Percentiles rank a stretch among this genome's conserved stretches.
Conservation (phyloP, 2,797 vertebrate genomes). For the Microhierax caerulescens region DNA sequence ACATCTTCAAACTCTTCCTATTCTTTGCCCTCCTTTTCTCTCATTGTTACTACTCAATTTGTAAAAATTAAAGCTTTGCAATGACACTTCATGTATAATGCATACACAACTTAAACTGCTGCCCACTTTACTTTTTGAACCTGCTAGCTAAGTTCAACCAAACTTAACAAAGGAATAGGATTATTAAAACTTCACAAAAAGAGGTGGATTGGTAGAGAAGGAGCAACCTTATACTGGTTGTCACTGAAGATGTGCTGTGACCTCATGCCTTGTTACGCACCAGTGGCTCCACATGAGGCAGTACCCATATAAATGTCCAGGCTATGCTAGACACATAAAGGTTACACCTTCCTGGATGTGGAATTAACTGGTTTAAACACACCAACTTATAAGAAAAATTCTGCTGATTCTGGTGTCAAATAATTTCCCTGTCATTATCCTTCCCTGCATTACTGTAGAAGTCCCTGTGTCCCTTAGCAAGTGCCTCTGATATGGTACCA, state of each 20-base stretch:
- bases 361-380: not conserved
- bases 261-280: not conserved
- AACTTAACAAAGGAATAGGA: not conserved
- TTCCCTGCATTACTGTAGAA: not conserved
- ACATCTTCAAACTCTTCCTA: not conserved
- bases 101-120: not conserved
- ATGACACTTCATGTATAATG: not conserved
- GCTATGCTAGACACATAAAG: accelerated
- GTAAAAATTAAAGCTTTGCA: not conserved
- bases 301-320: not conserved
- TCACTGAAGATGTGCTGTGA: not conserved
- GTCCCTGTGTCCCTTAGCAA: not conserved
- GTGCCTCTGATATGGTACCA: not conserved
- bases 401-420: not conserved
- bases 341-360: not conserved
- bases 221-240: not conserved
- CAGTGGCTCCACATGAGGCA: accelerated
- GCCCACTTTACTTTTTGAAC: not conserved
- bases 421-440: not conserved
- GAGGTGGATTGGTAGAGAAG: not conserved
- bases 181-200: not conserved
- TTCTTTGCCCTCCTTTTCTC: not conserved
- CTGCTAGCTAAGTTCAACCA: not conserved
- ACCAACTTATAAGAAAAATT: not conserved
- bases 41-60: not conserved